Evolutionary conservation across 1,140 invertebrate genomes (phyloP).

Genomic region (Saxidomus purpurata): DNA sequence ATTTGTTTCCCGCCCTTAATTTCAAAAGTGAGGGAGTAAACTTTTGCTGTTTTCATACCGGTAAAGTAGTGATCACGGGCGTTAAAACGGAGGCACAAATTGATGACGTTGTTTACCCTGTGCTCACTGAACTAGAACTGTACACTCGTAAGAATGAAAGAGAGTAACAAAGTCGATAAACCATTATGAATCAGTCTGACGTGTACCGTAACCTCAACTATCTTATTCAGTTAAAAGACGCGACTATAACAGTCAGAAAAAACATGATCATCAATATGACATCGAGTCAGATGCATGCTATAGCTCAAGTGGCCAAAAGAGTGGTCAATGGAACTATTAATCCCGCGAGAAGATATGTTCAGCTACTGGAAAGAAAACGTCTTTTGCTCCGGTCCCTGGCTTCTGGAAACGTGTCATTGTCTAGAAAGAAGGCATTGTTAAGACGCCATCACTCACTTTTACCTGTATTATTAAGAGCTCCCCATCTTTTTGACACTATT

Average conservation of each 20-base stretch:
- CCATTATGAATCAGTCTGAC: not conserved
- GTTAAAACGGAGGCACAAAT: not conserved
- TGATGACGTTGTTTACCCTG: not conserved
- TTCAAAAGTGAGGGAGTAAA: not conserved
- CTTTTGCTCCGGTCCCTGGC: too few relatives aligned
- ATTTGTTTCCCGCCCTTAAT: not conserved
- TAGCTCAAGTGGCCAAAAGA: not conserved
- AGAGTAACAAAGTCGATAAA: not conserved
- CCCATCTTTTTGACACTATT: not conserved
- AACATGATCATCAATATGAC: conserved; percentile 6
- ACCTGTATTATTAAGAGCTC: not conserved
- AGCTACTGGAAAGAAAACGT: not conserved
- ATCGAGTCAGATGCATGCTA: not conserved
- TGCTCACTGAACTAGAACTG: conserved; percentile 1
- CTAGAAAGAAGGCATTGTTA: not conserved
- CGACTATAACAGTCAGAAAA: conserved; percentile 16
- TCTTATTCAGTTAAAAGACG: not conserved
- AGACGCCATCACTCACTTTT: not conserved
- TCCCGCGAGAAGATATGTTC: not conserved
- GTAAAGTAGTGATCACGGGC: conserved; percentile 3
- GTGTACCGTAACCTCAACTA: not conserved
- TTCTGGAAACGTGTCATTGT: not conserved
- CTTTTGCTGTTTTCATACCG: conserved; percentile 9
- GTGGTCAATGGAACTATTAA: not conserved
- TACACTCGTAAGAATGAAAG: not conserved